phyloP scores from a whole-genome alignment of 2,888 invertebrate genomes.

The Julus scandinavius region DNA sequence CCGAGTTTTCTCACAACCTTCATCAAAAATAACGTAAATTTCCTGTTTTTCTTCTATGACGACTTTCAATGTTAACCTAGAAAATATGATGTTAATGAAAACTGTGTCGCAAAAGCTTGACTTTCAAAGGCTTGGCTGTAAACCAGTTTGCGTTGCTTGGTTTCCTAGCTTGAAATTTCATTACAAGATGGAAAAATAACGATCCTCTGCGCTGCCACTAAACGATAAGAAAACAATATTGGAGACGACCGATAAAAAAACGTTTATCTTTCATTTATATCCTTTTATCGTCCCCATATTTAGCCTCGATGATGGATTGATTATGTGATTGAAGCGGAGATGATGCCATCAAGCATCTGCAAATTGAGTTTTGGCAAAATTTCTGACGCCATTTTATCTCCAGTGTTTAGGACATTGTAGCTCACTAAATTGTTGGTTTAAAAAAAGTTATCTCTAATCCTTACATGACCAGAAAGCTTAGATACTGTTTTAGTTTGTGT shows the following conservation, averaged over 20 bases:
- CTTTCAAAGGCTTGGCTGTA: background rate
- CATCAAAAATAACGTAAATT: background rate
- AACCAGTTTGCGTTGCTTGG: conserved; percentile 37
- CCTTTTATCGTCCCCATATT: background rate
- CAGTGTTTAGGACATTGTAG: too few relatives aligned
- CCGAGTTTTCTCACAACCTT: background rate
- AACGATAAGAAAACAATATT: conserved; percentile 38
- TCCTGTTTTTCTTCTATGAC: conserved; percentile 11
- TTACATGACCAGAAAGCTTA: too few relatives aligned
- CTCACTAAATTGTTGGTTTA: too few relatives aligned
- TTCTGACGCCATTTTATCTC: background rate
- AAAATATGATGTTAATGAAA: conserved; percentile 10
- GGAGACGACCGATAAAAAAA: conserved; percentile 8
- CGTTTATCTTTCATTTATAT: background rate
- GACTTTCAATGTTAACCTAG: background rate
- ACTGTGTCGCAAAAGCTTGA: background rate
- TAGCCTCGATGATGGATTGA: background rate
- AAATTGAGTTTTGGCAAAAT: background rate
- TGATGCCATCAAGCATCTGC: background rate
- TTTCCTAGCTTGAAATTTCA: conserved; percentile 17
- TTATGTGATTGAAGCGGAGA: background rate
- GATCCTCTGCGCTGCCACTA: conserved; percentile 27
- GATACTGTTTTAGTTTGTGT: too few relatives aligned
- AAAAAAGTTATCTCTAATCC: too few relatives aligned
- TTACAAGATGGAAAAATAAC: conserved; percentile 8